Conservation (phyloP, 1,140 invertebrate genomes). For the Leptonema lineaticorne region DNA sequence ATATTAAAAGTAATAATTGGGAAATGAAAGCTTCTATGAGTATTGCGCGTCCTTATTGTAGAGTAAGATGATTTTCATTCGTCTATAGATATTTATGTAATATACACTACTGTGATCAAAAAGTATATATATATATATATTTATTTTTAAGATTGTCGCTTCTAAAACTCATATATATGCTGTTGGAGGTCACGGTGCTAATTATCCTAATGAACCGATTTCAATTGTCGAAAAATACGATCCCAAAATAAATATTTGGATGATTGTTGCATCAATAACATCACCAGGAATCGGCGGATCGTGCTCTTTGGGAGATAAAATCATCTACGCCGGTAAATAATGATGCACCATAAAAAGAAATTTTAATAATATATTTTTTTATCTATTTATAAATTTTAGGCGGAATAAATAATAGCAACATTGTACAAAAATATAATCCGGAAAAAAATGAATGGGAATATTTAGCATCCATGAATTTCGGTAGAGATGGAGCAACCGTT, state of each 20-base stretch:
- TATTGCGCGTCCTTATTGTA: not conserved
- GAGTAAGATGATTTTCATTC: too few relatives aligned
- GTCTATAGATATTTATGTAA: too few relatives aligned
- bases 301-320: not conserved
- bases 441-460: not conserved
- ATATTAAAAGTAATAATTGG: not conserved
- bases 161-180: not conserved
- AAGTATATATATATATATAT: too few relatives aligned
- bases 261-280: not conserved
- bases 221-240: not conserved
- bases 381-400: too few relatives aligned
- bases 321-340: not conserved
- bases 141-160: not conserved
- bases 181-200: not conserved
- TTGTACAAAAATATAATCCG: not conserved
- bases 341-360: too few relatives aligned
- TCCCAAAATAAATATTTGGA: not conserved
- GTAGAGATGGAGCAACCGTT: not conserved
- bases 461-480: not conserved
- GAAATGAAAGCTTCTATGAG: not conserved
- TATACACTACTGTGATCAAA: too few relatives aligned
- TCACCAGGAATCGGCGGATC: not conserved
- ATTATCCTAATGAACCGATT: not conserved
- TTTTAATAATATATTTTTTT: too few relatives aligned
- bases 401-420: not conserved